phyloP scores from a whole-genome alignment of 2,113 vertebrate species.

The Romanogobio albipinnatus region DNA sequence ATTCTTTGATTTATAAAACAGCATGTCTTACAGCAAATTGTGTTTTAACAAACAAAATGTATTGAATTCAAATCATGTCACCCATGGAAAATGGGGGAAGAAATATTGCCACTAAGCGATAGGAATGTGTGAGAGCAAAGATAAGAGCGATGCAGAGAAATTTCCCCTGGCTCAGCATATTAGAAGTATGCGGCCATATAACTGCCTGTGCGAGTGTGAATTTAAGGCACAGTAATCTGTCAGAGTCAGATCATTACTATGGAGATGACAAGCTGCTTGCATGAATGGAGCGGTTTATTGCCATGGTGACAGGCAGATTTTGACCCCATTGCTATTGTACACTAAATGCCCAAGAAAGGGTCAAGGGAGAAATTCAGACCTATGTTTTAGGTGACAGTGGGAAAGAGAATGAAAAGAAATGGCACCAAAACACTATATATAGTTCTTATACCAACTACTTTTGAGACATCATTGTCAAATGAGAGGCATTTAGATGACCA shows the following conservation, averaged over 20 bases:
- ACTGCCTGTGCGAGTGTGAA: conserved; percentile 32
- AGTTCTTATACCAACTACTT: background rate
- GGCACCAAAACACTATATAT: background rate
- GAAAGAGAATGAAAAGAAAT: background rate
- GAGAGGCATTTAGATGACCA: conserved; percentile 6
- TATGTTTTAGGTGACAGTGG: background rate
- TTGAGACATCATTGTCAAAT: background rate
- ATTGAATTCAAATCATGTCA: conserved; percentile 18
- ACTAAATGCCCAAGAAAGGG: conserved; percentile 32
- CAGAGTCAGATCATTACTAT: conserved; percentile 46
- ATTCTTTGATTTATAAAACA: background rate
- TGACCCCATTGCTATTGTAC: conserved; percentile 41
- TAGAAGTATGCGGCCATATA: conserved; percentile 10
- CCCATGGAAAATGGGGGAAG: background rate
- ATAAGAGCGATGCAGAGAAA: conserved; percentile 35
- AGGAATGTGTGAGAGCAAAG: background rate
- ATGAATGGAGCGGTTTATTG: conserved; percentile 19
- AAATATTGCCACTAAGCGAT: conserved; percentile 17
- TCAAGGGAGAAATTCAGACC: conserved; percentile 34
- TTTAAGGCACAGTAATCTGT: conserved; percentile 27
- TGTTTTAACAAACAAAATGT: conserved; percentile 23
- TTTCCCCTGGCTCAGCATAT: conserved; percentile 17
- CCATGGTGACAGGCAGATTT: conserved; percentile 41
- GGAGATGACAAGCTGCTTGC: conserved; percentile 39
- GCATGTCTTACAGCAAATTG: conserved; percentile 2